These are phyloP conservation scores for Melanerpes aurifrons DNA, from an alignment of 2,113 vertebrate species.

Conservation along the genomic window DNA sequence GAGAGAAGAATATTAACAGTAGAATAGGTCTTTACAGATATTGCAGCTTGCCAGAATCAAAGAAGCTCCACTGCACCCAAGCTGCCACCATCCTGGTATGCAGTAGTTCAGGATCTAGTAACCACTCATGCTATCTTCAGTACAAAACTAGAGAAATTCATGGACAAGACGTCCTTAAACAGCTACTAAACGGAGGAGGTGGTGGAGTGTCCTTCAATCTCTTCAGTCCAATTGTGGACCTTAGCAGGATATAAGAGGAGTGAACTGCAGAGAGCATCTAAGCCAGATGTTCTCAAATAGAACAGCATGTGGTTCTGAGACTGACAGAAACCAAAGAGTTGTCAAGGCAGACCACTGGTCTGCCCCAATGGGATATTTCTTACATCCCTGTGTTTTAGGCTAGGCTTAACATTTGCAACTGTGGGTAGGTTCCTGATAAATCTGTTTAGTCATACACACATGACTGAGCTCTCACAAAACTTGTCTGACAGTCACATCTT, in stretches of 20 bases:
- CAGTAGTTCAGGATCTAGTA: background rate
- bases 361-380: background rate
- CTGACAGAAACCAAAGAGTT: background rate
- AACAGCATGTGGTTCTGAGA: background rate
- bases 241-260: background rate
- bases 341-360: background rate
- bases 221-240: no score
- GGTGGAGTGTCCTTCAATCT: background rate
- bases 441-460: background rate
- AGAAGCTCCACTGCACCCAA: background rate
- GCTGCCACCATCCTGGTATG: background rate
- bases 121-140: background rate
- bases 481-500: background rate
- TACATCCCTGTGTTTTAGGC: background rate
- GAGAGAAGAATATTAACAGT: background rate
- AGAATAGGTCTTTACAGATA: background rate
- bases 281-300: background rate
- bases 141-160: background rate
- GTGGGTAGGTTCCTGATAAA: background rate
- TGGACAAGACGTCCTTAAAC: background rate
- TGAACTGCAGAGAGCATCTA: background rate
- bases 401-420: background rate
- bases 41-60: background rate
- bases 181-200: background rate
- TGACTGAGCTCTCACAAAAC: background rate